Evolutionary conservation across 2,113 vertebrate genomes (phyloP), one percentile per base, ranked within the genome.

Genomic region (Rhinolophus ferrumequinum): DNA sequence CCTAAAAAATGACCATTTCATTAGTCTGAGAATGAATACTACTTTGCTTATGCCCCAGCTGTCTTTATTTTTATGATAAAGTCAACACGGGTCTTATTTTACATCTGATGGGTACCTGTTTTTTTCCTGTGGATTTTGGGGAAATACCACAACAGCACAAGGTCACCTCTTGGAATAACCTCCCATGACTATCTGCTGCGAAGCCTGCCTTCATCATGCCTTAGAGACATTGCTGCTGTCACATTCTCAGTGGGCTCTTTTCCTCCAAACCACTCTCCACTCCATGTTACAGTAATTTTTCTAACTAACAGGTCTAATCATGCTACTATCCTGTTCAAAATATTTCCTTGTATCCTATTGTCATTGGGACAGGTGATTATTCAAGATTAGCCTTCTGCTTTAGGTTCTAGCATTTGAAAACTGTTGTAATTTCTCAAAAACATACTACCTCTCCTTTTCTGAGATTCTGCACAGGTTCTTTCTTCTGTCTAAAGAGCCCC

Each of bases 291-390:
- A 58, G 16, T 62, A 15, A 64, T 62, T 90, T 90, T 85, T 87
- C 69, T 82, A 41, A 75, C 13, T 83, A 75, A n/a, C 10, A 62
- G 35, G 35, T 67, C 80, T 80, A 47, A 58, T 73, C 56, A 64
- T 7, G 18, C 12, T 70, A 41, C 11, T 2, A 56, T 0, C 8
- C 1, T 1, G 3, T 26, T 67, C 44, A 28, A 76, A 11, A 41
- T 8, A 28, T 56, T 72, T 44, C 41, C 11, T 73, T 28, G 0
- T 16, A 50, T 28, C 11, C 21, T 33, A 7, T 14, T 50, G 5
- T 50, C 56, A 33, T 38, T 2, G 30, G 19, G 14, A 50, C 26
- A 54, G 11, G 44, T 54, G n/a, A 28, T 35, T 79, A 7, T 24
- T 70, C 30, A 52, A 80, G 33, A 60, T 26, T 19, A 26, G 28